Evolutionary conservation across 2,113 vertebrate species (phyloP), one percentile per base, ranked within the genome.

Genomic region (Clarias gariepinus): DNA sequence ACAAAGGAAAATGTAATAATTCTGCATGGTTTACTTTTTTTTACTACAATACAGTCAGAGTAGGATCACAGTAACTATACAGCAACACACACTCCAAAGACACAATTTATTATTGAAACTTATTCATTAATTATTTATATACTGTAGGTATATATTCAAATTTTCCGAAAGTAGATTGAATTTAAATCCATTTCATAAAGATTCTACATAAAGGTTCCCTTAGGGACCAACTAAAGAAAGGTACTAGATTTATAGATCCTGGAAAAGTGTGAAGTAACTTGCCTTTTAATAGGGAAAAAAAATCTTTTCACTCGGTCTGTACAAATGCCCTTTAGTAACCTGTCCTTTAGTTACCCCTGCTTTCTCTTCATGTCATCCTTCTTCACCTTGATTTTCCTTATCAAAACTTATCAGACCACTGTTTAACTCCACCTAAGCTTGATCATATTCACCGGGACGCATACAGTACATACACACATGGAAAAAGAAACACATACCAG

Each of bases 401-500:
- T 69, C 61, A 53, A 57, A 55, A 60, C 41, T 87, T 76, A 87
- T 82, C 57, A 76, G 69, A 61, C 21, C 19, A 64, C 63, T 74
- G 33, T 33, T 36, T 18, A 36, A 21, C 66, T 12, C 64, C 60
- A 71, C 81, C 53, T 53, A 12, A 78, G 33, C 16, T 76, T 5
- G 9, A 23, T 36, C 18, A 23, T 41, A 36, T 12, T 21, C 33
- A 71, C 74, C 47, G 68, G 10, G 11, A 74, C 16, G 73, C 74
- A 41, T 11, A 6, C n/a, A 28, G 6, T 6, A 88, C 52, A 81
- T 25, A 18, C 11, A 60, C 73, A 71, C 4, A 25, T 13, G 57
- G 2, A 12, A 19, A 79, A 69, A 81, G 0, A 52, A 8, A 33
- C 52, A 33, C 25, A 84, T 41, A 66, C 98, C 98, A 99, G 92